Evolutionary conservation across 1,140 invertebrate genomes (phyloP).

Genomic region (Lepidurus packardi): DNA sequence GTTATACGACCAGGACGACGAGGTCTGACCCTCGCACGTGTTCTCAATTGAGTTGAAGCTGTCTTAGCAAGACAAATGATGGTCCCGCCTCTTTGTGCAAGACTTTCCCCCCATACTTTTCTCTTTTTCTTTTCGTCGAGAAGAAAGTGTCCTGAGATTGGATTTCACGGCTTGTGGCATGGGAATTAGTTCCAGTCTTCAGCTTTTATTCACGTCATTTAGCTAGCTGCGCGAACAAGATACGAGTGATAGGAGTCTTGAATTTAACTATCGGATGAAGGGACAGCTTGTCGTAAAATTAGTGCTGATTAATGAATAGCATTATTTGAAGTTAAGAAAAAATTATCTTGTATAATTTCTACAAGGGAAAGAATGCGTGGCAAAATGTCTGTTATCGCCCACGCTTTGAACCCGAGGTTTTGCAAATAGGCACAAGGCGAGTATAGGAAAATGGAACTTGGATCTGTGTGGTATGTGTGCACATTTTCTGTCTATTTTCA

Average conservation of each 20-base stretch:
- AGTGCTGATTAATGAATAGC: too few relatives aligned
- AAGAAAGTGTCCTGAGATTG: conserved; percentile 5
- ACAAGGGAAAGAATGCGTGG: too few relatives aligned
- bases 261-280: background rate
- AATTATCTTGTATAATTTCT: too few relatives aligned
- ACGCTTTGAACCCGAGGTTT: too few relatives aligned
- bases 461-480: too few relatives aligned
- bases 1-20: background rate
- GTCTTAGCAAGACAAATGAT: conserved; percentile 19
- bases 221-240: background rate
- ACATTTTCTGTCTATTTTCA: too few relatives aligned
- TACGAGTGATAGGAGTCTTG: background rate
- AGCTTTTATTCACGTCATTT: conserved; percentile 2
- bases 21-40: conserved; percentile 12
- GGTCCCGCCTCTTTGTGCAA: background rate
- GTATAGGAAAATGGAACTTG: too few relatives aligned
- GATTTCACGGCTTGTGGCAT: conserved; percentile 18
- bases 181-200: conserved; percentile 14
- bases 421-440: too few relatives aligned
- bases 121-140: background rate
- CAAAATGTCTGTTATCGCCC: too few relatives aligned
- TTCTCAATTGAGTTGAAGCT: conserved; percentile 14
- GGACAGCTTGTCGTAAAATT: too few relatives aligned
- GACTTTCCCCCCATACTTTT: background rate
- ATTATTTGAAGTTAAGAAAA: too few relatives aligned